These are phyloP conservation scores for Xyrauchen texanus DNA, from an alignment of 2,113 vertebrate species.

Conservation along the genomic window DNA sequence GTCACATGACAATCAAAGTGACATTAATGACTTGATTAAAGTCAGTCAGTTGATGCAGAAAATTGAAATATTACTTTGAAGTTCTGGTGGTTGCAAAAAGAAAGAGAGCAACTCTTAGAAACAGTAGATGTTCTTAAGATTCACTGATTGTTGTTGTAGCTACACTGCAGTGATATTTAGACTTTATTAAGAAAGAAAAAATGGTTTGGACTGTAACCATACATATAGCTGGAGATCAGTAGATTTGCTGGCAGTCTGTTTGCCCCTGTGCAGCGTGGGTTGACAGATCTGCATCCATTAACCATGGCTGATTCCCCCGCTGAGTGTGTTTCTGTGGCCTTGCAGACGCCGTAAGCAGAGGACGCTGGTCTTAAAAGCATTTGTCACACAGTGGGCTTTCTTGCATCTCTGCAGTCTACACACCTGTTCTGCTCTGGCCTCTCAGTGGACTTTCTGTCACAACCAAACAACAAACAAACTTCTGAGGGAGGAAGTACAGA, in stretches of 20 bases:
- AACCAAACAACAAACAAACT: neutral
- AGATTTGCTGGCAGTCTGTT: neutral
- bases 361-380: constrained; percentile 5
- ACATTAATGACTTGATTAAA: neutral
- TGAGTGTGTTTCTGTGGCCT: constrained; percentile 11
- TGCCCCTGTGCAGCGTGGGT: neutral
- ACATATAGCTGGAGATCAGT: neutral
- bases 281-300: neutral
- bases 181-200: too few species aligned
- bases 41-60: neutral
- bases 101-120: too few species aligned
- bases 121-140: too few species aligned
- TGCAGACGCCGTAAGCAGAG: neutral
- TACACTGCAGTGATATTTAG: too few species aligned
- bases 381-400: constrained; percentile 23
- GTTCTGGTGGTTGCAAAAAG: too few species aligned
- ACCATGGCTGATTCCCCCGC: neutral
- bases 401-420: constrained; percentile 11
- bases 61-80: neutral
- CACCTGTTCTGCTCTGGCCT: constrained; percentile 1
- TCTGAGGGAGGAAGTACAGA: neutral
- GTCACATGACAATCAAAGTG: neutral
- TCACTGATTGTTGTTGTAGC: too few species aligned
- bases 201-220: neutral
- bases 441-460: constrained; percentile 18